Evolutionary conservation across 2,797 vertebrate species (phyloP).

Genomic region (Hafferia zeledoni): DNA sequence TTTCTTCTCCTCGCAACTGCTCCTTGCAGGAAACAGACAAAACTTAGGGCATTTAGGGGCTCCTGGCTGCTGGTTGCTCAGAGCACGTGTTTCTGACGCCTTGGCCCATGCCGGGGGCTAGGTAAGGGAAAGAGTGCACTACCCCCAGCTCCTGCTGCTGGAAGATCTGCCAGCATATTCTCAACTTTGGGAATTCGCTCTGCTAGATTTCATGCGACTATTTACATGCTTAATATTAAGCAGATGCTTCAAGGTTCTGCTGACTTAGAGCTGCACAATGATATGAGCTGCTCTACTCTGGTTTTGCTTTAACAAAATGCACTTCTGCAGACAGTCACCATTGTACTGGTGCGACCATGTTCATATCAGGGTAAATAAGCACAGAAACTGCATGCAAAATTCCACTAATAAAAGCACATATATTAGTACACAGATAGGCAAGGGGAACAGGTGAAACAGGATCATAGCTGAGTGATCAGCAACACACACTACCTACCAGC

Average conservation of each 20-base stretch:
- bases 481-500: background rate
- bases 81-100: fast-evolving
- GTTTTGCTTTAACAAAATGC: background rate
- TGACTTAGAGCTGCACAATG: background rate
- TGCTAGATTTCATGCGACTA: background rate
- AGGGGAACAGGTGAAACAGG: slow-evolving; percentile 47
- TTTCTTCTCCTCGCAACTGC: background rate
- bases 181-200: background rate
- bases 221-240: slow-evolving; percentile 42
- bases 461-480: background rate
- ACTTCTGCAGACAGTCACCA: fast-evolving
- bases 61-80: background rate
- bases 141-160: background rate
- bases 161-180: background rate
- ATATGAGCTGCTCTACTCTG: background rate
- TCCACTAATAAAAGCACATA: background rate
- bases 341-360: background rate
- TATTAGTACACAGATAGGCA: background rate
- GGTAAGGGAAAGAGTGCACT: background rate
- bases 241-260: slow-evolving; percentile 10
- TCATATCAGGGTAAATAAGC: background rate
- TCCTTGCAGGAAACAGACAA: background rate
- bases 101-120: fast-evolving
- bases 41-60: background rate
- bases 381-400: background rate